Evolutionary conservation across 2,888 invertebrate genomes (phyloP), one percentile per base, ranked within the genome.

Genomic region (Apodemia duryi): DNA sequence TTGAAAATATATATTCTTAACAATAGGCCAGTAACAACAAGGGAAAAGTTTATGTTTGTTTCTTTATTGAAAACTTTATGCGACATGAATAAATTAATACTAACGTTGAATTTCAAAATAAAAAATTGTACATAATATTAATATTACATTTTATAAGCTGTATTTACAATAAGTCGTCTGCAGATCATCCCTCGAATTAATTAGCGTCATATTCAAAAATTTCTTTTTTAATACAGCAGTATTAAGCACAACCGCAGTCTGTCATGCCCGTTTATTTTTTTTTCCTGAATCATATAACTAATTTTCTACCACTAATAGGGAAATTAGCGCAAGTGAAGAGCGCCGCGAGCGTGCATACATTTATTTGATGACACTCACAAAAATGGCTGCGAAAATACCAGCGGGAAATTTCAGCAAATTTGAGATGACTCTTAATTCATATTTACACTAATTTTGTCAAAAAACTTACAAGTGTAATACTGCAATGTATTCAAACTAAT

Each of bases 291-390:
- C 57, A 57, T 32, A 10, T 32, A 57, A 57, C 57, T 57, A 57
- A 57, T 57, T 32, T 49, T 6, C 46, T 13, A 57, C 29, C 57
- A 32, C 28, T 52, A 57, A 57, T 57, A 57, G 57, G 57, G 29
- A 57, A 57, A 57, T 57, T 57, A 57, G 57, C 57, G 32, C 28
- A 57, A 57, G 57, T 29, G 57, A 57, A 57, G 57, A 13, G 57
- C 29, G 29, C 29, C 57, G 29, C 32, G 57, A 57, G 57, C 57
- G 57, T 57, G 57, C 57, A 57, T 57, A 57, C 57, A 57, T 57
- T 57, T 57, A 57, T 57, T 57, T 57, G 57, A 57, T 57, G 57
- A 57, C 57, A 57, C 57, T 57, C 57, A 29, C 32, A 32, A 13
- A 54, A 57, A 57, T 57, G 32, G 32, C 29, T 11, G 57, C 11